Base-by-base conservation (phyloP, 2,113 vertebrate genomes). In the Penelope pileata region DNA sequence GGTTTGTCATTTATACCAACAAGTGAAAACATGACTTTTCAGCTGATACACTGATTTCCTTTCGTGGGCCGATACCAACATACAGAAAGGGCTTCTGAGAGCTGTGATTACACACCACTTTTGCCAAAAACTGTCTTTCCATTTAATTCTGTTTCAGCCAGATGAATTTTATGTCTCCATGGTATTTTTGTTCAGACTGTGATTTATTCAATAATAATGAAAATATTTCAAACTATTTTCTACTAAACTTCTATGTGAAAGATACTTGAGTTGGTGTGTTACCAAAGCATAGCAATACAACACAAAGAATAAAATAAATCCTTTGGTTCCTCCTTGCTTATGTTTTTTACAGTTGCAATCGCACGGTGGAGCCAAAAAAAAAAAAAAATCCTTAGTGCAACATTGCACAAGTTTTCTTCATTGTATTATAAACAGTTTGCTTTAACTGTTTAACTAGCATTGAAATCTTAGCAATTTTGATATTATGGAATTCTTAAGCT, bases 61-160 rank as follows among this genome's bases (percentile, higher is more conserved):
- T 86, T 78, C 45, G n/a, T 32, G 15, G 40, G 48, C 29, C 32
- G 80, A 54, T 50, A 63, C 32, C 15, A 30, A 21, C 84, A 16
- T 47, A 0, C 9, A 72, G 66, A 82, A 85, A 68, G 17, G 12
- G 4, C 29, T 86, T 50, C 40, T 84, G 6, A 9, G 51, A 50
- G 16, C 54, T 67, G 26, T 64, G 34, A 5, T 80, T 3, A 0
- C 8, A 5, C 32, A 29, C 6, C 34, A 67, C 15, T 53, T 54
- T 64, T 60, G 66, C 54, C 13, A 29, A 10, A 60, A 38, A 15
- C 7, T 78, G 6, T 16, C 23, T 91, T 83, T 83, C n/a, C 48
- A 2, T 2, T 0, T 42, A 14, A 3, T 8, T 88, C 32, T 72
- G 5, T 75, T 77, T 77, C 0, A 2, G 23, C 8, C 45, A 43